Evolutionary conservation across 2,797 vertebrate genomes (phyloP).

Genomic region (Orestias chungarensis): DNA sequence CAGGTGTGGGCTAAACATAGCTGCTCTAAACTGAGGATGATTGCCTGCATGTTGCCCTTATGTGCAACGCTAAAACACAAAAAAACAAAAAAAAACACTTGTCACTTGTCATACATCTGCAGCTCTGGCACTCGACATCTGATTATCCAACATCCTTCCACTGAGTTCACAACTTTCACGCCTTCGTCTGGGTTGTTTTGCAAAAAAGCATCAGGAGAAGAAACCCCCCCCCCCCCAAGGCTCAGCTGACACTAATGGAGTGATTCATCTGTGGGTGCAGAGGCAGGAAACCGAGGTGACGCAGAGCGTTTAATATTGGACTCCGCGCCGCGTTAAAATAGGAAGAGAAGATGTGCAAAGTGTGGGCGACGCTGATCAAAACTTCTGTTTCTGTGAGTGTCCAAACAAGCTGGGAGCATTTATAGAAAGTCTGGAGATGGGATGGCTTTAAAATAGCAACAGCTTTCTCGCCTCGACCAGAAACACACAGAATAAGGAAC

Average conservation of each 20-base stretch:
- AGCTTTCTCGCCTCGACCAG: background rate
- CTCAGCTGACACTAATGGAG: slow-evolving; percentile 20
- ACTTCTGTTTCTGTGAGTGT: background rate
- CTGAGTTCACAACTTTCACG: slow-evolving; percentile 22
- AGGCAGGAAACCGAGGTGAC: slow-evolving; percentile 58
- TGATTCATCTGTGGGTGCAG: slow-evolving; percentile 62
- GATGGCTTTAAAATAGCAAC: background rate
- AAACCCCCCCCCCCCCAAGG: slow-evolving; percentile 32
- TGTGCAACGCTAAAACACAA: slow-evolving; percentile 6
- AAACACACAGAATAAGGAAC: no score
- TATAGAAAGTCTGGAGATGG: background rate
- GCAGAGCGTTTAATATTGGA: slow-evolving; percentile 45
- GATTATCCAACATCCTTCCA: slow-evolving; percentile 26
- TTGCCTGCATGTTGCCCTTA: slow-evolving; percentile 2
- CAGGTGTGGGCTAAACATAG: slow-evolving; percentile 14
- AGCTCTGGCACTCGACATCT: slow-evolving; percentile 31
- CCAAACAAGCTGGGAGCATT: background rate
- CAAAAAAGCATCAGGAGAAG: slow-evolving; percentile 28
- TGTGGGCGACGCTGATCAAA: background rate
- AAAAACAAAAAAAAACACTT: slow-evolving; percentile 34
- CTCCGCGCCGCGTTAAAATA: slow-evolving; percentile 42
- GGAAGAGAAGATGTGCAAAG: slow-evolving; percentile 26
- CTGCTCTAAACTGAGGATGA: slow-evolving; percentile 10
- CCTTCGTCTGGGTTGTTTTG: slow-evolving; percentile 44
- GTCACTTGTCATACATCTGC: slow-evolving; percentile 42